phyloP scores from a whole-genome alignment of 2,888 invertebrate species.

The Pseudanteris insignis region DNA sequence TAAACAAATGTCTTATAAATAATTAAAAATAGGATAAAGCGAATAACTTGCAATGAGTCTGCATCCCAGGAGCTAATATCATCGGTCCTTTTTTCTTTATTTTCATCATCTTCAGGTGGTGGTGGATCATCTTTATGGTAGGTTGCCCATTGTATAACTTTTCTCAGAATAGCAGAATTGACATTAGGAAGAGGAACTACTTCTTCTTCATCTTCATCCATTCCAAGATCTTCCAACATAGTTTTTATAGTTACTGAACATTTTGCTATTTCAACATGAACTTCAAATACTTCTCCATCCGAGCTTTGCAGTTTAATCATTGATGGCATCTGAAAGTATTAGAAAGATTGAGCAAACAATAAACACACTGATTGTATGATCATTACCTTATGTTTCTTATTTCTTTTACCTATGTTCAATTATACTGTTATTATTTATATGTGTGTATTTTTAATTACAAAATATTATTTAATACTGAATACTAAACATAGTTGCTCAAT shows the following conservation, averaged over 20 bases:
- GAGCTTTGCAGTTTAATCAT: conserved; percentile 84
- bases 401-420: too few relatives aligned
- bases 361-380: too few relatives aligned
- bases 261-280: conserved; percentile 96
- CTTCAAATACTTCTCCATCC: conserved; percentile 94
- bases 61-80: conserved; percentile 99
- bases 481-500: too few relatives aligned
- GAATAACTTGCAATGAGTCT: conserved; percentile 86
- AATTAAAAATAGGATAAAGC: conserved; percentile 6
- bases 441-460: too few relatives aligned
- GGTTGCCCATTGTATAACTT: conserved; percentile 92
- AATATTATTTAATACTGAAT: too few relatives aligned
- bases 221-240: conserved; percentile 93
- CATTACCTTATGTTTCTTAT: too few relatives aligned
- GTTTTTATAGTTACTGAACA: conserved; percentile 98
- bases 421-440: too few relatives aligned
- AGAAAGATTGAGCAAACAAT: too few relatives aligned
- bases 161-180: conserved; percentile 94
- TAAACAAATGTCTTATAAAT: background rate
- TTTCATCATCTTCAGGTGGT: conserved; percentile 95
- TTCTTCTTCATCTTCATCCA: conserved; percentile 93
- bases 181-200: conserved; percentile 97
- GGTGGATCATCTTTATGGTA: conserved; percentile 96
- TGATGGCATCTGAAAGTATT: conserved; percentile 19
- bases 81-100: conserved; percentile 97